phyloP scores from a whole-genome alignment of 2,113 vertebrate genomes.

The Irena cyanogastra region DNA sequence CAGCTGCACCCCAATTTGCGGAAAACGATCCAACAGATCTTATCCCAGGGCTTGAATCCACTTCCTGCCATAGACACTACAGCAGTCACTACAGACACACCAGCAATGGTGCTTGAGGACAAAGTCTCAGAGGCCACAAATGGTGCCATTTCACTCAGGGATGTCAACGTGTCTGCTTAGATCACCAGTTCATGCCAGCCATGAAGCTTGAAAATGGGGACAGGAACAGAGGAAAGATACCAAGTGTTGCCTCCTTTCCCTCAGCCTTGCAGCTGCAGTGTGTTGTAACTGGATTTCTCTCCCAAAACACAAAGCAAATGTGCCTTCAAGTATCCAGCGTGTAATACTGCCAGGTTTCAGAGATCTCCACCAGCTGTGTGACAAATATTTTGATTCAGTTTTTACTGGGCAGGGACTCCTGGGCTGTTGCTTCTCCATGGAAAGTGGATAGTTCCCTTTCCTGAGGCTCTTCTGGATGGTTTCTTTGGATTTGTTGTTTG shows the following conservation, averaged over 20 bases:
- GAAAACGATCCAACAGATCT: conserved; percentile 90
- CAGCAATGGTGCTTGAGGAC: conserved; percentile 73
- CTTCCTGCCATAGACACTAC: conserved; percentile 52
- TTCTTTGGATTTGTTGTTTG: background rate
- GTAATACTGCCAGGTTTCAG: conserved; percentile 52
- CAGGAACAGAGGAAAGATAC: conserved; percentile 7
- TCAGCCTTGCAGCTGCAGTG: conserved; percentile 28
- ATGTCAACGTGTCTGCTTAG: conserved; percentile 92
- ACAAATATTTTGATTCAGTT: background rate
- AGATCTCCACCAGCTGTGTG: conserved; percentile 19
- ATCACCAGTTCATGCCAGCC: conserved; percentile 40
- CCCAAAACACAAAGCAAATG: conserved; percentile 45
- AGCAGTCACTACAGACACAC: conserved; percentile 26
- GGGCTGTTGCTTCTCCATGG: background rate
- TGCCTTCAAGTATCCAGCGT: conserved; percentile 46
- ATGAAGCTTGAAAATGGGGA: conserved; percentile 8
- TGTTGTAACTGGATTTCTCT: conserved; percentile 44
- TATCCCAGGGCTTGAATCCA: conserved; percentile 81
- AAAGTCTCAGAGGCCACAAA: conserved; percentile 72
- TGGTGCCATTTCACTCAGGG: conserved; percentile 81
- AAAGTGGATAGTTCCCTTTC: conserved; percentile 3
- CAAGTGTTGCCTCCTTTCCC: background rate
- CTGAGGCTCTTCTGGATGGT: background rate
- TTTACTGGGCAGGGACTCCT: conserved; percentile 6
- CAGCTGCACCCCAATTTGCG: conserved; percentile 92